Conservation (phyloP, 2,113 vertebrate species). For the Craseonycteris thonglongyai region DNA sequence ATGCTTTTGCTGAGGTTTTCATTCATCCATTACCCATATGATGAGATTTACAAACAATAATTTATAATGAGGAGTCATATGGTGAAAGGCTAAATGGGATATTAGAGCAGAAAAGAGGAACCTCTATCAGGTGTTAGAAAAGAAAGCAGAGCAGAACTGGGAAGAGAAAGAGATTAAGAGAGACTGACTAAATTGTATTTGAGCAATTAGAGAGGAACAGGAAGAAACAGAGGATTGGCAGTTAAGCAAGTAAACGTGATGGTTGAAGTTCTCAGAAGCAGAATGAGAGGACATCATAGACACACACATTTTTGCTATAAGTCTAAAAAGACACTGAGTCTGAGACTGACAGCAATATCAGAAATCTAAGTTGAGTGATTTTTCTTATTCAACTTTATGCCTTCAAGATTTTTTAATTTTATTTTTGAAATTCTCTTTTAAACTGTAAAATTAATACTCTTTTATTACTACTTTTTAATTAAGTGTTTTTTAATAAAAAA, state of each 20-base stretch:
- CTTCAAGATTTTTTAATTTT: neutral
- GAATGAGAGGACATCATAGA: neutral
- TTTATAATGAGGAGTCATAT: neutral
- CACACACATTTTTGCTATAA: neutral
- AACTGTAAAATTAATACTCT: neutral
- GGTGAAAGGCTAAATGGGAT: neutral
- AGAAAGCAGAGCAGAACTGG: neutral
- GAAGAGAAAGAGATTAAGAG: neutral
- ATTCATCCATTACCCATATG: neutral
- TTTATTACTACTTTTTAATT: too few species aligned
- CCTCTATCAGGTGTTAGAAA: neutral
- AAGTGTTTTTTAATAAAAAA: too few species aligned
- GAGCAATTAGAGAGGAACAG: neutral
- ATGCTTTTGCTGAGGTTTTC: neutral
- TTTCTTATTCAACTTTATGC: neutral
- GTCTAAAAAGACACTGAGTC: neutral
- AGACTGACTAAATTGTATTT: neutral
- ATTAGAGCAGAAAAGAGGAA: neutral
- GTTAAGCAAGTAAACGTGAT: neutral
- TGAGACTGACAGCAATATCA: neutral
- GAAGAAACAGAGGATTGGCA: neutral
- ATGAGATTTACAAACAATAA: neutral
- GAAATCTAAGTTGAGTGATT: neutral
- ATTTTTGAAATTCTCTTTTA: neutral
- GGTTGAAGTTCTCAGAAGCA: neutral